Evolutionary conservation across 2,888 invertebrate genomes (phyloP), one percentile per base, ranked within the genome.

Genomic region (Drosophila neotestacea): DNA sequence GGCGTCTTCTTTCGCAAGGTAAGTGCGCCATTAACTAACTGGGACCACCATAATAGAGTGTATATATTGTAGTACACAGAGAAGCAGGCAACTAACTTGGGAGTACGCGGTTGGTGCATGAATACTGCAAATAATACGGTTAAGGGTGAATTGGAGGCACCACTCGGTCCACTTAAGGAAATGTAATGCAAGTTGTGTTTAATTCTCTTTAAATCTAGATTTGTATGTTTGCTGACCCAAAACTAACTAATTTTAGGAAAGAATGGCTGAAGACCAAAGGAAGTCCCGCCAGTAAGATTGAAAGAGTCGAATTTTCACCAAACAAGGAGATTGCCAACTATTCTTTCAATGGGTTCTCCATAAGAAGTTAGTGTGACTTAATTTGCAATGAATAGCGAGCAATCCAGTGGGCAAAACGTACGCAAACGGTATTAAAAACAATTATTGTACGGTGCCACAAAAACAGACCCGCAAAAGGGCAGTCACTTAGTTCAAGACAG

Each of bases 231-330:
- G 5, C 10, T 5, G 42, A 44, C 16, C 28, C 28, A n/a, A 16
- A 34, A 46, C 55, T 59, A 30, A 54, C 51, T 62, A 60, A 4
- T 79, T 75, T 30, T 67, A 92, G 91, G 91, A 90, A 90, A 65
- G 34, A 82, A 30, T 92, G 91, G 91, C 70, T 97, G 55, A 93
- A 94, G 82, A 93, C 92, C n/a, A 95, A 93, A 9, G 97, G 97
- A 54, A 97, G 96, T 91, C 96, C 96, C 0, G 93, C 94, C 79
- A 96, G 96, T 22, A 93, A 92, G 73, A 96, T 97, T 79, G 95
- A 96, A 0, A 95, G 94, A 90, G 95, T 94, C 0, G 95, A 95
- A 71, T 97, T 97, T 91, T 93, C 93, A 28, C 95, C 96, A 86
- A 94, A 94, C 74, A 94, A 93, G 77, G 93, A 94, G 70, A 94